Conservation (phyloP, 2,113 vertebrate genomes). For the Nerophis lumbriciformis region DNA sequence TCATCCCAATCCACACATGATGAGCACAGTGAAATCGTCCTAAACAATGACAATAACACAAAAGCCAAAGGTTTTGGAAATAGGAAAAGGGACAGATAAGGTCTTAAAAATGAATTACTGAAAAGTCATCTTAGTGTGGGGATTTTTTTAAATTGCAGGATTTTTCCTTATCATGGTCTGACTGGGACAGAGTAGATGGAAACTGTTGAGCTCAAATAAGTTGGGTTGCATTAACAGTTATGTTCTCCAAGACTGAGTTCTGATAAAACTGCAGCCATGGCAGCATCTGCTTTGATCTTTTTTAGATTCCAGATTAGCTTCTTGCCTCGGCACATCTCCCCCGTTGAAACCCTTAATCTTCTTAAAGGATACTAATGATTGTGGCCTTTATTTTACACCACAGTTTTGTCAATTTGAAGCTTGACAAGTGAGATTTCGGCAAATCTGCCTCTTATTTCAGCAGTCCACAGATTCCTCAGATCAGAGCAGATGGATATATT, state of each 20-base stretch:
- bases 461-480: background rate
- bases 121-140: no score
- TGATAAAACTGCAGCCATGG: background rate
- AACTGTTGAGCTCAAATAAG: no score
- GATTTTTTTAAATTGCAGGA: background rate
- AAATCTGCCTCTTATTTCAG: background rate
- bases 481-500: background rate
- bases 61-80: background rate
- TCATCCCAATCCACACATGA: conserved; percentile 14
- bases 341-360: background rate
- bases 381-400: background rate
- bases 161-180: background rate
- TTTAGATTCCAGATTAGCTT: background rate
- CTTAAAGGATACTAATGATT: background rate
- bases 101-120: background rate
- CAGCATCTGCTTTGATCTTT: background rate
- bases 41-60: conserved; percentile 2
- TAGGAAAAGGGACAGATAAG: conserved; percentile 5
- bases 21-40: background rate
- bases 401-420: background rate
- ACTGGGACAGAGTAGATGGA: no score
- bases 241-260: background rate
- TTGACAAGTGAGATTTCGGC: background rate
- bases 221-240: no score
- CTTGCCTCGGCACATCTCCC: background rate